phyloP scores from a whole-genome alignment of 2,888 invertebrate genomes.

The Acrocyrtus sp. region DNA sequence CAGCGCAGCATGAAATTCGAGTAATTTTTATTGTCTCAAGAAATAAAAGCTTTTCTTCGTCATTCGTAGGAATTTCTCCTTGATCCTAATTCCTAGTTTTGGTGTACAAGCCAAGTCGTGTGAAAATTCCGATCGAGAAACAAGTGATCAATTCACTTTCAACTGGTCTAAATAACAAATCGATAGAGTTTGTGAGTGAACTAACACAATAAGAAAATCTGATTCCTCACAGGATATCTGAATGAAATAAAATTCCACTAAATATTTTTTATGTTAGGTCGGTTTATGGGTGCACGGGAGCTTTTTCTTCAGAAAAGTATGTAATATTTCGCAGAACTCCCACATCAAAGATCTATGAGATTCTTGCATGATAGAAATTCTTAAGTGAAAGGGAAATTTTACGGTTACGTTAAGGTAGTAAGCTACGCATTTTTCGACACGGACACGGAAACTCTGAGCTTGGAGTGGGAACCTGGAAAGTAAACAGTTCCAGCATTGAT shows the following conservation, averaged over 20 bases:
- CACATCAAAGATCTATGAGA: too few species aligned
- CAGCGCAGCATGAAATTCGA: neutral
- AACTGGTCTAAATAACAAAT: neutral
- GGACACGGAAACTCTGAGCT: too few species aligned
- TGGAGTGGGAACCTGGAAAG: too few species aligned
- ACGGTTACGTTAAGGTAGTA: too few species aligned
- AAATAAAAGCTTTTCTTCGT: neutral
- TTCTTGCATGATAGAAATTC: too few species aligned
- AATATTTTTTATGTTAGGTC: neutral
- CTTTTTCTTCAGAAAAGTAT: too few species aligned
- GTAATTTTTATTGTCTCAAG: neutral
- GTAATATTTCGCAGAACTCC: too few species aligned
- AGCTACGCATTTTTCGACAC: too few species aligned
- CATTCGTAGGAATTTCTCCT: constrained; percentile 25
- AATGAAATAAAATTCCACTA: neutral
- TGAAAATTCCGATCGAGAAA: neutral
- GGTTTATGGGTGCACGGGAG: too few species aligned
- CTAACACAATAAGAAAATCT: neutral
- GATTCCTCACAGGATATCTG: neutral
- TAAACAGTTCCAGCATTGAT: too few species aligned
- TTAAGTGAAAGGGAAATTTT: too few species aligned
- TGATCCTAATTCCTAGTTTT: constrained; percentile 28
- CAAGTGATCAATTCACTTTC: too few species aligned
- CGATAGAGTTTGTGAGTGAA: neutral
- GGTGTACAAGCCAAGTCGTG: neutral